Base-by-base conservation (phyloP, 2,113 vertebrate species). In the Phodopus roborovskii region DNA sequence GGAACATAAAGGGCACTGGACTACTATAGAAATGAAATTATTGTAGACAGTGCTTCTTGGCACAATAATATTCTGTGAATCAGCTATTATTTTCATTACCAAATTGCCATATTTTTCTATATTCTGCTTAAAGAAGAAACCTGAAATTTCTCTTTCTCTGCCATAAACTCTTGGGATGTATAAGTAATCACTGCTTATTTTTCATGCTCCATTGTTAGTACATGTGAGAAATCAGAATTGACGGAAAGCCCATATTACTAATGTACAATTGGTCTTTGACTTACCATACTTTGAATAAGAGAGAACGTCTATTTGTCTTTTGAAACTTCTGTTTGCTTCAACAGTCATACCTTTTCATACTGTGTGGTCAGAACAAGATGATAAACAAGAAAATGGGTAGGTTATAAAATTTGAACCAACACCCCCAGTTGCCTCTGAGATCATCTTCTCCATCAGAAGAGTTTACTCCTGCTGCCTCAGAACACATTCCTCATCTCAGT, bases 301-400 rank as follows among this genome's bases (percentile, higher is more conserved):
- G 7, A 84, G 68, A 91, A 71, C 11, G 11, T 68, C 33, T 85
- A 17, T 93, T 93, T 96, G 73, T 78, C 45, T 78, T 97, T 77
- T 94, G 15, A 3, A 77, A 88, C 71, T 91, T 90, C 45, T 86
- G 85, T 3, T 92, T 94, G 39, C 81, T 90, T 87, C 53, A 83
- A 45, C 20, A 92, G 85, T 45, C 64, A n/a, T 0, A 5, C 4
- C 45, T 88, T 95, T 78, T 58, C 68, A 30, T 56, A 91, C 68
- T 84, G 58, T 94, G 60, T 79, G 68, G 19, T 22, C 19, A 89
- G 74, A 83, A 68, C 16, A 82, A 39, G 68, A 78, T 87, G 88
- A 88, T 17, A 90, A 78, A 96, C 78, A 95, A 50, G 70, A 91
- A 83, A 5, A 73, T 20, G 11, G 48, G 45, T 66, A 50, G 75